Percentiles rank a stretch among this genome's conserved stretches.
phyloP scores from a whole-genome alignment of 2,113 vertebrate genomes.

The Fregetta grallaria region DNA sequence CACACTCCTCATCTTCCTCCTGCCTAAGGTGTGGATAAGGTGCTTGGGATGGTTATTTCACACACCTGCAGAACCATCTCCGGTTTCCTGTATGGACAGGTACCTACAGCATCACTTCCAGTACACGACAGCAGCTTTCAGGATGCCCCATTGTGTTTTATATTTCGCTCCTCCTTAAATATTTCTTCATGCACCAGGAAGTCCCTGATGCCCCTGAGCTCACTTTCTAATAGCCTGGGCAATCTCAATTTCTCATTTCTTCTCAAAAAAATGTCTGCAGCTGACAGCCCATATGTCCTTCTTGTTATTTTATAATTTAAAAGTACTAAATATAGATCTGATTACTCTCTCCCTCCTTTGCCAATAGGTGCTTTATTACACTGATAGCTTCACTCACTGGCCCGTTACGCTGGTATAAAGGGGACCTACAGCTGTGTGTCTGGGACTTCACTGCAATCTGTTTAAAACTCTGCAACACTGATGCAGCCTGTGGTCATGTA shows the following conservation, averaged over 20 bases:
- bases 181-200: neutral
- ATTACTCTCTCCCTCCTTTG: neutral
- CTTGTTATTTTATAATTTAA: neutral
- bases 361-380: neutral
- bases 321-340: neutral
- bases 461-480: neutral
- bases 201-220: neutral
- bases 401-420: neutral
- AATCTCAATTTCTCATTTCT: neutral
- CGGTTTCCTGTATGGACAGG: neutral
- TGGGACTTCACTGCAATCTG: neutral
- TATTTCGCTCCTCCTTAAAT: neutral
- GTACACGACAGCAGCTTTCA: neutral
- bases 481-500: neutral
- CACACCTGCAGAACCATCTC: neutral
- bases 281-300: neutral
- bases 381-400: neutral
- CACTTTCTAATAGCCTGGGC: neutral
- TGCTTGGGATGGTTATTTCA: neutral
- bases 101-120: neutral
- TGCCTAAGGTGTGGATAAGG: neutral
- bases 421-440: neutral
- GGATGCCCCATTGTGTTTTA: neutral
- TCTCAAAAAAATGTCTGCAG: neutral
- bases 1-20: neutral